Percentiles rank a stretch among this genome's conserved stretches.
Evolutionary conservation across 2,113 vertebrate species (phyloP).

Genomic region (Propithecus coquereli): DNA sequence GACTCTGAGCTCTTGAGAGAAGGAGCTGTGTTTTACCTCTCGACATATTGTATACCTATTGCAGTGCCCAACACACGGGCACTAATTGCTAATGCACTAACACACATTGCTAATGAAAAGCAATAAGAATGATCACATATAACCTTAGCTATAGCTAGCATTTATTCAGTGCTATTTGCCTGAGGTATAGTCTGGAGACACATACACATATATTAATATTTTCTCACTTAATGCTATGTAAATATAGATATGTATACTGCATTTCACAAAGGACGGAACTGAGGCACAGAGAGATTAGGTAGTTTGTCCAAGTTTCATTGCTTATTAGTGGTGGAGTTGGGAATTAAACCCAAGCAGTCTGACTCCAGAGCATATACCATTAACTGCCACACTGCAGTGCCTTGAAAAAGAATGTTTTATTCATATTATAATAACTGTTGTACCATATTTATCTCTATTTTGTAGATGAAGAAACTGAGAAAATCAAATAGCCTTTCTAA

Average conservation of each 20-base stretch:
- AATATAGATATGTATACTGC: not conserved
- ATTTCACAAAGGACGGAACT: not conserved
- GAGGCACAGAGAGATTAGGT: not conserved
- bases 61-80: accelerated
- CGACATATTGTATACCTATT: not conserved
- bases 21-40: not conserved
- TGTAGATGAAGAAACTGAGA: not conserved
- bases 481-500: not conserved
- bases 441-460: not conserved
- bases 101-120: no score
- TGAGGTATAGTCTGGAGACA: not conserved
- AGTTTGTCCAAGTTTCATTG: not conserved
- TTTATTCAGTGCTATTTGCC: not conserved
- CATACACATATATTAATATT: not conserved
- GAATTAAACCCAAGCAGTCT: not conserved
- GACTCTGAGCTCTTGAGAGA: not conserved
- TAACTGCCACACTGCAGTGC: not conserved
- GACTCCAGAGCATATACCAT: not conserved
- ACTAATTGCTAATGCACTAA: no score
- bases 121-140: not conserved
- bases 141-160: not conserved
- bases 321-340: not conserved
- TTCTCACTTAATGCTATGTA: not conserved
- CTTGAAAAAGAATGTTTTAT: not conserved
- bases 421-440: not conserved